Evolutionary conservation across 1,140 invertebrate genomes (phyloP), one percentile per base, ranked within the genome.

Genomic region (Batillaria attramentaria): DNA sequence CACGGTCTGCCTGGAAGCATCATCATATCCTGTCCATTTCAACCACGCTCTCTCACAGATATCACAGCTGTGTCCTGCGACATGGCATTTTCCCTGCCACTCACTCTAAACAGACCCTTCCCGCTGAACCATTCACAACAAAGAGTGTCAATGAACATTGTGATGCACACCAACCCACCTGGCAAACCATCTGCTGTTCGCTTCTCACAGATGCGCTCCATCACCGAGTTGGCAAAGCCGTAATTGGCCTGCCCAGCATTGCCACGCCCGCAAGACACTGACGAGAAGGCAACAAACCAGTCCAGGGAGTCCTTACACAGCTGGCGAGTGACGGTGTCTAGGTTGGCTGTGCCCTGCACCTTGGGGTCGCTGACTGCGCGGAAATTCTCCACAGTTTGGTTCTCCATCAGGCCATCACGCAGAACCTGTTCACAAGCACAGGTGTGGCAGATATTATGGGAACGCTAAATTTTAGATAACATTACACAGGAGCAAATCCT

Each of bases 171-270:
- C n/a, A n/a, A n/a, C n/a, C 81, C 84, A 85, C 94, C 94, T 75
- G 95, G 95, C 46, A 97, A 87, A 13, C 93, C 96, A 86, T 94
- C 94, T 20, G 92, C 92, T 87, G 95, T 94, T 78, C 98, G 93
- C 72, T 94, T 92, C 91, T 99, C 97, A 84, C 95, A 95, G 54
- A 99, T 95, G 73, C 97, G 93, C 91, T 99, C 98, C 97, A 99
- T 99, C 6, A 95, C 95, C 0, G 97, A 98, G 91, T 99, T 99
- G 37, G 98, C 97, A 82, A 96, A 93, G 73, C 97, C 98, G 88
- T 99, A 99, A 92, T 99, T 99, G 33, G 94, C 94, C 91, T 99
- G 98, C 2, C 98, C 98, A 77, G 94, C 93, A 91, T 99, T 99
- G 77, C 98, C 98, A 75, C 97, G 94, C 13, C 97, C 98, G 91